phyloP scores from a whole-genome alignment of 2,888 invertebrate species.

The Acholoe squamosa region DNA sequence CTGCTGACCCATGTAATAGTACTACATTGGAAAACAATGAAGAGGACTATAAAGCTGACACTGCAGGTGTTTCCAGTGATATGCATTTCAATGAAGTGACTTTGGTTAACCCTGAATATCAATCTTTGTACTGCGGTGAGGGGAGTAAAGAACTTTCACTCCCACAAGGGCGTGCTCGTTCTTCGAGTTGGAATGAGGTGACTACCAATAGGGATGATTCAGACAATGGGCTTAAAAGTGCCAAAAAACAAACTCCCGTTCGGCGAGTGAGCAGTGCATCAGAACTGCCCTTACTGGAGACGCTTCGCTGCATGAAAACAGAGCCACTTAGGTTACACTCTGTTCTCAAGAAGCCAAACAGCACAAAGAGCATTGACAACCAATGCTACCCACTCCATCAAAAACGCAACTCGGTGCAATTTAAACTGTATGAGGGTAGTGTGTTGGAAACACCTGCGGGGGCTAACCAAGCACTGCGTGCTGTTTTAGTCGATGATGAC shows the following conservation, averaged over 20 bases:
- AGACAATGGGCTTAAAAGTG: background rate
- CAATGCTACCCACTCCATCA: background rate
- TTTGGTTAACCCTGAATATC: too few species aligned
- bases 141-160: background rate
- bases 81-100: too few species aligned
- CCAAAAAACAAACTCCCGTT: background rate
- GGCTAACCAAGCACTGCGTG: background rate
- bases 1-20: background rate
- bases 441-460: background rate
- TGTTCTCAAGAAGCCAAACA: conserved; percentile 47
- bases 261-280: background rate
- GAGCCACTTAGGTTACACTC: conserved; percentile 43
- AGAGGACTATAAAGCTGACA: background rate
- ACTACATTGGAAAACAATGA: background rate
- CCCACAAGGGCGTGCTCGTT: background rate
- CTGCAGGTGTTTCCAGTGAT: too few species aligned
- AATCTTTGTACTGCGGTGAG: too few species aligned
- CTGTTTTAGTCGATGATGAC: conserved; percentile 50
- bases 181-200: background rate
- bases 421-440: conserved; percentile 59
- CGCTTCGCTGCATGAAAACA: background rate
- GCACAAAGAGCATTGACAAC: background rate
- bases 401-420: conserved; percentile 58
- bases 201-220: background rate
- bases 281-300: conserved; percentile 30